Evolutionary conservation across 1,140 invertebrate species (phyloP), one percentile per base, ranked within the genome.

Genomic region (Papilio glaucus): DNA sequence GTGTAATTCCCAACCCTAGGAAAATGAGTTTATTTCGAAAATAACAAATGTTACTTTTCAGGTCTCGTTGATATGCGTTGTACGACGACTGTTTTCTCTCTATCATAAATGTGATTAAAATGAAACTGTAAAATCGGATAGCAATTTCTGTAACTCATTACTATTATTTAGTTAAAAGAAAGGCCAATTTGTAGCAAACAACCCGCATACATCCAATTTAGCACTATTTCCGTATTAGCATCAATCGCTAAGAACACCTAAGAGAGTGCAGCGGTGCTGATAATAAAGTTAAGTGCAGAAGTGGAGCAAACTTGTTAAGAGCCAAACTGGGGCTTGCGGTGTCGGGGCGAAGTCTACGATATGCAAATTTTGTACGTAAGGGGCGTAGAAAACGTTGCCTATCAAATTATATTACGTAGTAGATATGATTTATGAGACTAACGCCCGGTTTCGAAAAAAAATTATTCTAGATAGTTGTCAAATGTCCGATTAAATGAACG

Each of bases 321-420:
- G 15, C 15, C 33, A 6, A 33, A 4, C 15, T 13, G 4, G 29
- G 15, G 15, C 37, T 39, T 33, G 62, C 62, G 37, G 62, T 37
- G 61, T 18, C 62, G 71, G 49, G 69, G 60, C 63, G 76, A 42
- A 41, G 38, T 68, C 42, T 67, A 37, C 71, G 71, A 77, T 80
- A 80, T 82, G 77, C 77, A 73, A 82, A 78, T 79, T 72, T 69
- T 33, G 72, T 75, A 74, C 57, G 24, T 33, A 61, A 73, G 60
- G 26, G 63, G 42, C 21, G 57, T 18, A 33, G 37, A 65, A 71
- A 70, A 71, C n/a, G 24, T 39, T 53, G 62, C 38, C 69, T 68
- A 61, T 49, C 38, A 39, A 74, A 74, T 67, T 45, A 33, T 33
- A 6, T 61, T 33, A 65, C 62, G 18, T 53, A n/a, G n/a, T 18